These are phyloP conservation scores for Onthophagus sagittarius DNA, from an alignment of 2,888 invertebrate genomes.

Conservation along the genomic window DNA sequence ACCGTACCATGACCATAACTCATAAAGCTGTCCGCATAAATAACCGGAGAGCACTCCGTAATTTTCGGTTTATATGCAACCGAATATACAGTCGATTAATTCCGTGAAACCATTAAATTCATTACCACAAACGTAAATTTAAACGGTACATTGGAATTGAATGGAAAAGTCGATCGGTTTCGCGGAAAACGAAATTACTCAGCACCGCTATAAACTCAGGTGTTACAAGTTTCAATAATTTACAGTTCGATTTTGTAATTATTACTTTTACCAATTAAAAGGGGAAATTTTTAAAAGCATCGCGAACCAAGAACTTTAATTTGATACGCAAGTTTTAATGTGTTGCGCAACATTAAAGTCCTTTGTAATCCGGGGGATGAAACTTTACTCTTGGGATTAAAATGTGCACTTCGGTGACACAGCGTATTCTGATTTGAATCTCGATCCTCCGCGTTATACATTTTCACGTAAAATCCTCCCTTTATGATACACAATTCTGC, in stretches of 20 bases:
- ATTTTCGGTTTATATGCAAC: neutral
- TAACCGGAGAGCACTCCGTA: neutral
- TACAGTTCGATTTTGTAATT: no score
- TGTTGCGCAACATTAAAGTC: neutral
- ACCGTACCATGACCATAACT: neutral
- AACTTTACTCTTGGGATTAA: neutral
- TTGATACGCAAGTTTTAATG: neutral
- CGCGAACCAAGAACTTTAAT: neutral
- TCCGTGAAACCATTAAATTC: neutral
- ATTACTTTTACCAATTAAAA: no score
- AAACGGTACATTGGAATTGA: neutral
- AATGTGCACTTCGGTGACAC: neutral
- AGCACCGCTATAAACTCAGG: no score
- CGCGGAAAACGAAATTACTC: neutral
- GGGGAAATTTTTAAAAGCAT: no score
- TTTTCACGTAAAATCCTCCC: neutral
- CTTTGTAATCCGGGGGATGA: neutral
- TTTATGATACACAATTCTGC: neutral
- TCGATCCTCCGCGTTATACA: neutral
- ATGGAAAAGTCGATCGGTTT: neutral
- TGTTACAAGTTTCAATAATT: no score
- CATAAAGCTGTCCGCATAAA: neutral
- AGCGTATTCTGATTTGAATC: neutral
- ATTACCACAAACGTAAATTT: neutral
- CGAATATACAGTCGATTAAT: neutral